A percentile compares a stretch with the other conserved stretches of the same genome.
phyloP scores from a whole-genome alignment of 1,140 invertebrate species.

The Platyura marginata region DNA sequence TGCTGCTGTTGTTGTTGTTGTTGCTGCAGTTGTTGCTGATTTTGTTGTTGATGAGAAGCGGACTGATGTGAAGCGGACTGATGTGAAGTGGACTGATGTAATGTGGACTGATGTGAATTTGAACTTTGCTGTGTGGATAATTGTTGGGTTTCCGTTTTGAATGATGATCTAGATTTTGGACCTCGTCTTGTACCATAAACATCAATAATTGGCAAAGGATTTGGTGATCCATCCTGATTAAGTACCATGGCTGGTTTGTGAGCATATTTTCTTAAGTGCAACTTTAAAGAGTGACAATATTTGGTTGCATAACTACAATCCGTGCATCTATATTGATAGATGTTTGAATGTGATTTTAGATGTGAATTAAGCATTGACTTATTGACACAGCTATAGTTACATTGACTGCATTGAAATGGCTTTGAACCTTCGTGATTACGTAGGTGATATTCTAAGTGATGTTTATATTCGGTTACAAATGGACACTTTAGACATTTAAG shows the following conservation, averaged over 20 bases:
- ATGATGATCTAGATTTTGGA: conserved; percentile 42
- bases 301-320: conserved; percentile 97
- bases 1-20: conserved; percentile 1
- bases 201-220: conserved; percentile 72
- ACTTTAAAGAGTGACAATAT: conserved; percentile 93
- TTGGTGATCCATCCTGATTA: conserved; percentile 73
- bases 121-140: too few relatives aligned
- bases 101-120: too few relatives aligned
- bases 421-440: conserved; percentile 91
- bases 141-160: too few relatives aligned
- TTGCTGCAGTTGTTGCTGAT: conserved; percentile 4
- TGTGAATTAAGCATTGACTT: conserved; percentile 99
- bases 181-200: conserved; percentile 76
- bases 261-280: conserved; percentile 82
- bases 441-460: conserved; percentile 95
- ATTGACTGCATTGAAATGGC: conserved; percentile 89
- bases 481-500: conserved; percentile 81
- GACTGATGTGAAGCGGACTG: conserved; percentile 2
- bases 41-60: neutral
- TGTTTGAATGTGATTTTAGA: conserved; percentile 91
- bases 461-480: conserved; percentile 97
- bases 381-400: conserved; percentile 88
- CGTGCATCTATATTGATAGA: conserved; percentile 90
- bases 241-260: conserved; percentile 74
- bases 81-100: neutral